Conservation (phyloP, 2,888 invertebrate species). For the Athalia cordata region DNA sequence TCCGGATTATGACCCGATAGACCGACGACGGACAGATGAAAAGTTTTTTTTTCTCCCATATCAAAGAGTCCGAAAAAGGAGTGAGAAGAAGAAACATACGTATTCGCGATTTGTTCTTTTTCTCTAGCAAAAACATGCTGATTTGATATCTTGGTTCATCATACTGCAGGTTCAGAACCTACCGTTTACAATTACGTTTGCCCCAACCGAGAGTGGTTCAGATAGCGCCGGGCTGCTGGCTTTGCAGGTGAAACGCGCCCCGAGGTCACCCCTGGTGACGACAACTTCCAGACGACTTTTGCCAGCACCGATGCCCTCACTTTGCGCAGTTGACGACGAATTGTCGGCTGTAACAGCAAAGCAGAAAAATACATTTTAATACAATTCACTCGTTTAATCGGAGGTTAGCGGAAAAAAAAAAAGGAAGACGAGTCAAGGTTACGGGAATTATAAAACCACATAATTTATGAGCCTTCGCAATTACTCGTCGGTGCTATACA, state of each 20-base stretch:
- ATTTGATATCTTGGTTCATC: constrained; percentile 17
- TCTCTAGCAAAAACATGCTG: constrained; percentile 54
- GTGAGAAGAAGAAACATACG: neutral
- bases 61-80: neutral
- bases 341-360: constrained; percentile 74
- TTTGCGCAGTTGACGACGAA: constrained; percentile 73
- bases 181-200: constrained; percentile 86
- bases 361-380: too few species aligned
- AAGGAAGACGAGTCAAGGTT: too few species aligned
- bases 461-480: neutral
- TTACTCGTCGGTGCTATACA: constrained; percentile 13
- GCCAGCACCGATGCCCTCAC: constrained; percentile 80
- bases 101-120: neutral
- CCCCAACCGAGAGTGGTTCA: constrained; percentile 77
- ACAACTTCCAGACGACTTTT: constrained; percentile 79
- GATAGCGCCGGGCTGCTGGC: constrained; percentile 83
- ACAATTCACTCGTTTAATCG: too few species aligned
- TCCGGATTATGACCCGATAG: neutral
- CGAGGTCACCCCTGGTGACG: constrained; percentile 83
- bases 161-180: constrained; percentile 43
- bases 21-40: neutral
- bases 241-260: constrained; percentile 82
- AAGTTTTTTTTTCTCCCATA: neutral
- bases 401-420: too few species aligned
- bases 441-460: too few species aligned